These are phyloP conservation scores for Nanorana parkeri DNA, from an alignment of 2,113 vertebrate genomes.

Conservation along the genomic window DNA sequence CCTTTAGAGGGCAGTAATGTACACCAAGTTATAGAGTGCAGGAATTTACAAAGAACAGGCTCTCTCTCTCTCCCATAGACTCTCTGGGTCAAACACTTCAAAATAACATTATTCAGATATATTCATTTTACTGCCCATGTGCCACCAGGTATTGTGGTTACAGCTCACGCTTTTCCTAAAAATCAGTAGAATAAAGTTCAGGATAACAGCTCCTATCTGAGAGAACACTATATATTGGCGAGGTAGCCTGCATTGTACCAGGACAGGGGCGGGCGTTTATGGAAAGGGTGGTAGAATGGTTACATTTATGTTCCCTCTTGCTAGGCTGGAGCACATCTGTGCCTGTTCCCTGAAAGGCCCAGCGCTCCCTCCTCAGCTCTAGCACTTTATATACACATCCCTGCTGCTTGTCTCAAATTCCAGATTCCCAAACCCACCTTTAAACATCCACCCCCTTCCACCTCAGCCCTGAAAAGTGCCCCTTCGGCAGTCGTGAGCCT, in stretches of 20 bases:
- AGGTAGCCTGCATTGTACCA: not conserved
- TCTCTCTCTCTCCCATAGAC: no score
- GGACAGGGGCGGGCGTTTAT: conserved; percentile 8
- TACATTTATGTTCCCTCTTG: conserved; percentile 17
- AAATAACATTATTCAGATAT: no score
- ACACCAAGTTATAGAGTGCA: not conserved
- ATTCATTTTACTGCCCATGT: no score
- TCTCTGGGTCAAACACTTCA: no score
- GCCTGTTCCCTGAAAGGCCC: conserved; percentile 39
- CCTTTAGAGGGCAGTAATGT: conserved; percentile 7
- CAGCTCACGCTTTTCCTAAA: no score
- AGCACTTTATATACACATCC: conserved; percentile 39
- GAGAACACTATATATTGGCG: no score
- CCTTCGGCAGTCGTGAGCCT: conserved; percentile 38
- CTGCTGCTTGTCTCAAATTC: conserved; percentile 46
- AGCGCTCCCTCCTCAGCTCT: conserved; percentile 37
- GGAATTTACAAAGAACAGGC: not conserved
- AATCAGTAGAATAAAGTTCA: no score
- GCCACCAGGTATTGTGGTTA: no score
- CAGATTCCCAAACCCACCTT: conserved; percentile 52
- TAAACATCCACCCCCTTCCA: conserved; percentile 29
- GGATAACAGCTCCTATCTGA: no score
- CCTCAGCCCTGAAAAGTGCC: conserved; percentile 43
- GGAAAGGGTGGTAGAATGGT: conserved; percentile 7
- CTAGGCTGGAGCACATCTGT: conserved; percentile 50